Conservation (phyloP, 1,140 invertebrate species). For the Linepithema humile region DNA sequence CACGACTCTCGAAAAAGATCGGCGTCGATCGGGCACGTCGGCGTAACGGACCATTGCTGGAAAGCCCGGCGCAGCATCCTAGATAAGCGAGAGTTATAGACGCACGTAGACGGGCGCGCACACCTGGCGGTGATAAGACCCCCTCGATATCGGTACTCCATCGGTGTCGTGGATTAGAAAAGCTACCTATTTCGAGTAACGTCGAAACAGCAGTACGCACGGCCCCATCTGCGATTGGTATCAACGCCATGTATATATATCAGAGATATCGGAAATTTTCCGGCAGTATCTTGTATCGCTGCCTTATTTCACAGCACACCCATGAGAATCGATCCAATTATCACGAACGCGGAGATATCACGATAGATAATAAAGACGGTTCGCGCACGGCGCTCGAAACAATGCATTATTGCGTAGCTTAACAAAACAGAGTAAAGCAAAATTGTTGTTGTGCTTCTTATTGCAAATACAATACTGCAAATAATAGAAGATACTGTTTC, state of each 20-base stretch:
- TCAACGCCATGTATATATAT: not conserved
- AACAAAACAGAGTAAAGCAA: not conserved
- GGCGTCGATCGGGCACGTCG: constrained; percentile 3
- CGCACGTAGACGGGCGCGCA: not conserved
- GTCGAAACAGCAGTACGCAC: constrained; percentile 26
- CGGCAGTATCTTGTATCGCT: not conserved
- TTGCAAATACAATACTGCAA: not conserved
- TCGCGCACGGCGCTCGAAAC: not conserved
- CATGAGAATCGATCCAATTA: constrained; percentile 52
- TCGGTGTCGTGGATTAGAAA: constrained; percentile 49
- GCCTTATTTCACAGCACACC: constrained; percentile 19
- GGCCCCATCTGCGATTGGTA: not conserved
- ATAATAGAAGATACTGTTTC: too few species aligned
- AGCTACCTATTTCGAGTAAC: constrained; percentile 24
- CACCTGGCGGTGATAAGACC: constrained; percentile 21
- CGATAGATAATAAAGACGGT: constrained; percentile 15
- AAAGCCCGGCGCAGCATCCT: constrained; percentile 6
- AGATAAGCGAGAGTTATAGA: constrained; percentile 63
- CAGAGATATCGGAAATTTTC: constrained; percentile 30
- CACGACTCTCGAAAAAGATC: not conserved
- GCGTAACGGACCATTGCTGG: not conserved
- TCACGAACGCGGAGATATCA: constrained; percentile 16
- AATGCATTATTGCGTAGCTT: not conserved
- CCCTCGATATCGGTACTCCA: constrained; percentile 41
- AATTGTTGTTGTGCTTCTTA: not conserved